Conservation (phyloP, 2,888 invertebrate species). For the Lithophane socia region DNA sequence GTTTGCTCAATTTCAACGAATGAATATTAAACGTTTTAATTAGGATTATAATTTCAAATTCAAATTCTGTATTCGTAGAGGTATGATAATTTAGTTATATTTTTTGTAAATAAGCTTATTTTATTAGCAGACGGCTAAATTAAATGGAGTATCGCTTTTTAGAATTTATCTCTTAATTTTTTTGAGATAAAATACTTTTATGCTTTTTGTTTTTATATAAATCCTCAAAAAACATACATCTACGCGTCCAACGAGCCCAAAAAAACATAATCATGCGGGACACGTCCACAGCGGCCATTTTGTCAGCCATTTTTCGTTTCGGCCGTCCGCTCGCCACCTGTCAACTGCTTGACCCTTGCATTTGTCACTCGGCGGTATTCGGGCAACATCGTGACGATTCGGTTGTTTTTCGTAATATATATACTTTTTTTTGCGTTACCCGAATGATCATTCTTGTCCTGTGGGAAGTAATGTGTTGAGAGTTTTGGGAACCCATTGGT, state of each 20-base stretch:
- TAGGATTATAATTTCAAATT: slow-evolving; percentile 52
- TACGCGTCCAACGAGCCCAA: slow-evolving; percentile 23
- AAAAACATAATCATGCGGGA: slow-evolving; percentile 55
- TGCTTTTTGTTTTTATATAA: neutral
- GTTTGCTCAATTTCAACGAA: slow-evolving; percentile 33
- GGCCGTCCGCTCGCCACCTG: slow-evolving; percentile 69
- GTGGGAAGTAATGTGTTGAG: slow-evolving; percentile 53
- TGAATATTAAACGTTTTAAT: slow-evolving; percentile 46
- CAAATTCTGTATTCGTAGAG: slow-evolving; percentile 32
- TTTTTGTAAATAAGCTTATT: slow-evolving; percentile 23
- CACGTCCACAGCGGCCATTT: slow-evolving; percentile 67
- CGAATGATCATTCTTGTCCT: slow-evolving; percentile 48
- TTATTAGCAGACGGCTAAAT: slow-evolving; percentile 16
- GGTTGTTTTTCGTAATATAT: slow-evolving; percentile 66
- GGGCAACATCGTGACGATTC: slow-evolving; percentile 65
- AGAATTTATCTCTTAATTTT: slow-evolving; percentile 12
- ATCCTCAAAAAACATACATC: slow-evolving; percentile 23
- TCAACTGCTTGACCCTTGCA: slow-evolving; percentile 76
- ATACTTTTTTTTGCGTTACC: slow-evolving; percentile 57
- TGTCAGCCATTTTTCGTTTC: slow-evolving; percentile 71
- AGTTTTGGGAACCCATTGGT: slow-evolving; percentile 46
- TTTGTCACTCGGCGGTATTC: slow-evolving; percentile 75
- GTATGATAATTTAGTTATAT: slow-evolving; percentile 20
- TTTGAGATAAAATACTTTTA: neutral
- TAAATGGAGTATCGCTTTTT: slow-evolving; percentile 11